Percentiles rank a stretch among this genome's conserved stretches.
These are phyloP conservation scores for Galagoides demidoff DNA, from an alignment of 2,797 vertebrate species.

Conservation along the genomic window DNA sequence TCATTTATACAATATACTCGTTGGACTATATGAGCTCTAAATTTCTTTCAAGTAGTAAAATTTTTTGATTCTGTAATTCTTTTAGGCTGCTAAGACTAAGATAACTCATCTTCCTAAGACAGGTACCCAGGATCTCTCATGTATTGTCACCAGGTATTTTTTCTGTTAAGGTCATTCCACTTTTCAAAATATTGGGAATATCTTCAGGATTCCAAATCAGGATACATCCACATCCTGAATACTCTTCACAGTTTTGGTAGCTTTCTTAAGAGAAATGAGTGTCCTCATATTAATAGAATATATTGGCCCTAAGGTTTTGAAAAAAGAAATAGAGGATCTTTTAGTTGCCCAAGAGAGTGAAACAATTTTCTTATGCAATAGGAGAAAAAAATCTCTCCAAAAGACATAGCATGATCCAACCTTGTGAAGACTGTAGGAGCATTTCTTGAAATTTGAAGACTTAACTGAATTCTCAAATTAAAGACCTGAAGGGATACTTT, in stretches of 20 bases:
- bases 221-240: background rate
- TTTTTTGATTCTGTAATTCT: conserved; percentile 40
- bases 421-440: background rate
- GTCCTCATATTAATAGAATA: background rate
- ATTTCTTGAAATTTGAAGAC: conserved; percentile 44
- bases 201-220: background rate
- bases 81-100: background rate
- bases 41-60: background rate
- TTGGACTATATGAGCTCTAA: background rate
- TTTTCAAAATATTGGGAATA: background rate
- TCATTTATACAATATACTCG: background rate
- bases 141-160: background rate
- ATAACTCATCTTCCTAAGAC: background rate
- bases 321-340: conserved; percentile 28
- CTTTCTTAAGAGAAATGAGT: conserved; percentile 24
- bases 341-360: conserved; percentile 26
- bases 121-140: background rate
- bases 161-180: background rate
- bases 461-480: conserved; percentile 8
- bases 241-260: background rate
- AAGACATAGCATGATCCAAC: background rate
- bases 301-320: background rate
- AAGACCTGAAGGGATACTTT: conserved; percentile 40
- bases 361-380: conserved; percentile 30
- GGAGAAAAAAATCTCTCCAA: background rate